phyloP scores from a whole-genome alignment of 1,140 invertebrate genomes.

The Drosophila melanica region DNA sequence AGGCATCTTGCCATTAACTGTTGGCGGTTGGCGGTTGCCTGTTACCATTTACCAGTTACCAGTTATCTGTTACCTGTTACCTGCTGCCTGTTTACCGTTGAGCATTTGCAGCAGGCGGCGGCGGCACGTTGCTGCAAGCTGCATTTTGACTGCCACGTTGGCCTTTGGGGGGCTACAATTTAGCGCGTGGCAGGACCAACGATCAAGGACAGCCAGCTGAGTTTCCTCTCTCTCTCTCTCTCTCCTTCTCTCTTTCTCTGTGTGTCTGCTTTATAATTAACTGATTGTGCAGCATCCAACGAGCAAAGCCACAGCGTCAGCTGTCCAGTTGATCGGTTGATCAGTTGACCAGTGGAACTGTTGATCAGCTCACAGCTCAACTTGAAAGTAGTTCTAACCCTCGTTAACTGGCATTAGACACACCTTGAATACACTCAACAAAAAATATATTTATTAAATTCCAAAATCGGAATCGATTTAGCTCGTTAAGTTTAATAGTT shows the following conservation, averaged over 20 bases:
- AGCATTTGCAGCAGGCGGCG: constrained; percentile 5
- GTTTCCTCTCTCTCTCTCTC: too few relatives aligned
- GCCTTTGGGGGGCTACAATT: too few relatives aligned
- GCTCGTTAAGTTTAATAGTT: too few relatives aligned
- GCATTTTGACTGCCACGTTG: constrained; percentile 1
- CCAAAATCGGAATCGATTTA: too few relatives aligned
- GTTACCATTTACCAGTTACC: too few relatives aligned
- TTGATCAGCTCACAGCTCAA: not conserved
- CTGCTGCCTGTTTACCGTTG: not conserved
- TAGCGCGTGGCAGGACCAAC: constrained; percentile 31
- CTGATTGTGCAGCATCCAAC: constrained; percentile 39
- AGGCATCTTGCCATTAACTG: constrained; percentile 11
- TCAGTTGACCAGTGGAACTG: not conserved
- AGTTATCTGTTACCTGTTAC: constrained; percentile 12
- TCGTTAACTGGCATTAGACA: not conserved
- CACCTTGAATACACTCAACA: too few relatives aligned
- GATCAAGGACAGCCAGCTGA: constrained; percentile 20
- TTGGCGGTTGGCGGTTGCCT: too few relatives aligned
- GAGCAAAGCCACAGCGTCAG: constrained; percentile 11
- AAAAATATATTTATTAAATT: too few relatives aligned
- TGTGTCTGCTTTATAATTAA: constrained; percentile 45
- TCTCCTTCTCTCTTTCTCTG: constrained; percentile 1
- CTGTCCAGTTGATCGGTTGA: constrained; percentile 11
- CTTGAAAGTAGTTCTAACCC: not conserved
- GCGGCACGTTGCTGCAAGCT: constrained; percentile 6